Evolutionary conservation across 2,797 vertebrate species (phyloP), one percentile per base, ranked within the genome.

Genomic region (Mormyrus proboscirostris): DNA sequence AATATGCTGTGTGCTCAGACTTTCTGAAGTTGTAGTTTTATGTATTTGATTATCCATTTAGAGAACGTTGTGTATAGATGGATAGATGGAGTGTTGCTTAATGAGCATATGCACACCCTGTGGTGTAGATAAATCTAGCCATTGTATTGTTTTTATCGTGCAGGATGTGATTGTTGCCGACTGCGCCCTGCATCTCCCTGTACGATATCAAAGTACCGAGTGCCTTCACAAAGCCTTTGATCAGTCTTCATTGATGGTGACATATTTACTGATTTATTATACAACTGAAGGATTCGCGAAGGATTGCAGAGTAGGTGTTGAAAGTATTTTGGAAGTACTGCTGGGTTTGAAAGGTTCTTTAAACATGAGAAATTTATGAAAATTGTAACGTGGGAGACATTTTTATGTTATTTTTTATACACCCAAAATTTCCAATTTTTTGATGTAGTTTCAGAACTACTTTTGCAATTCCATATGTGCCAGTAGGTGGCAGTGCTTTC

Each of bases 201-300:
- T 44, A 4, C n/a, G 10, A 73, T 73, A 73, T 73, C 65, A 73
- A 73, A 73, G 65, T 73, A 12, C 73, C 1, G 33, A 41, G 33
- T 44, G 73, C 73, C 73, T 44, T 79, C 73, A 41, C 73, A 79
- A 44, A 79, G 41, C 38, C 19, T 44, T 79, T 79, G 73, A 79
- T 79, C 73, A 79, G 41, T 41, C 19, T 79, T 79, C 73, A 79
- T 79, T n/a, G 38, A 79, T 41, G 38, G 29, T 73, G 65, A 73
- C 65, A 73, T 79, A 44, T 41, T 79, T 79, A 79, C 73, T 79
- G 73, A 79, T 79, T 79, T 79, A 79, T 79, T 38, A 79, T 79
- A 79, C 73, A 79, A 79, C 73, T 79, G 2, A 79, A 44, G 73
- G 73, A 79, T 79, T 79, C 19, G 73, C 41, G 44, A 19, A n/a